phyloP scores from a whole-genome alignment of 2,113 vertebrate genomes.

The Charadrius vociferus region DNA sequence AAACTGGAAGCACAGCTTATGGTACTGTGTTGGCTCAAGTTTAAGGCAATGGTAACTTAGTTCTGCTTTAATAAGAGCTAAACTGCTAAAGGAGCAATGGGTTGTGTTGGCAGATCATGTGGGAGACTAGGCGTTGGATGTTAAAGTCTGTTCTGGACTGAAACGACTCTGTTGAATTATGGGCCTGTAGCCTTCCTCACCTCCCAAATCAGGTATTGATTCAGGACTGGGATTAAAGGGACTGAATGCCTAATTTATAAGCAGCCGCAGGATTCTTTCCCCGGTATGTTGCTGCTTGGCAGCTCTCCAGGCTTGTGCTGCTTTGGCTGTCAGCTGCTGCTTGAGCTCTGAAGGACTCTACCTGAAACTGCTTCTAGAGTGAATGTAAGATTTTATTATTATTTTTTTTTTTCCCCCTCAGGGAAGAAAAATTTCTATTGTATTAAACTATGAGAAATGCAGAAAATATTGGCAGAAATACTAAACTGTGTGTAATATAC shows the following conservation, averaged over 20 bases:
- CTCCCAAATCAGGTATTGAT: not conserved
- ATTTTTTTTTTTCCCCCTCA: not conserved
- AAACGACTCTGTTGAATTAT: not conserved
- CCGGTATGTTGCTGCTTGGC: not conserved
- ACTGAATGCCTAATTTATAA: slow-evolving; percentile 13
- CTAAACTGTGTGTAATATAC: not conserved
- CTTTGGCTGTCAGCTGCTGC: not conserved
- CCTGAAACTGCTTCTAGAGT: not conserved
- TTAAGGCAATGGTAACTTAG: not conserved
- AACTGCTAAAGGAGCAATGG: not conserved
- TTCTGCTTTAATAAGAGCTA: not conserved
- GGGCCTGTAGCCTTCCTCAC: not conserved
- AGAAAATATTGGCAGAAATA: not conserved
- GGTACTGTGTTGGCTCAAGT: not conserved
- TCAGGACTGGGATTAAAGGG: slow-evolving; percentile 14
- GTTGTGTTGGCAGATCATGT: not conserved
- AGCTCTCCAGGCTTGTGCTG: not conserved
- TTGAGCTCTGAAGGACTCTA: not conserved
- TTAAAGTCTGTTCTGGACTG: not conserved
- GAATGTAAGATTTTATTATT: not conserved
- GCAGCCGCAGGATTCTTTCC: not conserved
- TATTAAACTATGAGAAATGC: not conserved
- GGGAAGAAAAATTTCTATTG: not conserved
- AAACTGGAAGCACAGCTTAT: not conserved
- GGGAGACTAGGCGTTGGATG: not conserved